These are phyloP conservation scores for Ormyrus rosae DNA, from an alignment of 2,888 invertebrate species.

Conservation along the genomic window DNA sequence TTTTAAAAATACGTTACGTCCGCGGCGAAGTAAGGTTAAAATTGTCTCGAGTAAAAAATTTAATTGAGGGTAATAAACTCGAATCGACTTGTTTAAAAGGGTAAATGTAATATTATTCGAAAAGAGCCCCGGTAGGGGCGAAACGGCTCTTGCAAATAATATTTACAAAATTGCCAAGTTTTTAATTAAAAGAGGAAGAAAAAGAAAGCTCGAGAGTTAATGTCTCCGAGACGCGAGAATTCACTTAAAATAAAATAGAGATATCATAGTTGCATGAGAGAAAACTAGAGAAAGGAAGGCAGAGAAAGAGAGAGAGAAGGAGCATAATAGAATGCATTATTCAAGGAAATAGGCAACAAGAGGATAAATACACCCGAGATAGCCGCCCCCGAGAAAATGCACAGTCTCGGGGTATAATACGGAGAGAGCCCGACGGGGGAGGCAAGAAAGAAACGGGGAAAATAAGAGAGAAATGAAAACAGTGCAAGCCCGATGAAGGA, in stretches of 20 bases:
- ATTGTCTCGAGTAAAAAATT: neutral
- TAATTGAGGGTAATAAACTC: neutral
- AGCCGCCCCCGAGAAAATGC: constrained; percentile 28
- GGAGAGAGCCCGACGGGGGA: neutral
- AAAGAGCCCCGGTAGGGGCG: no score
- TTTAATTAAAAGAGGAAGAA: no score
- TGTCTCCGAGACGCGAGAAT: constrained; percentile 1
- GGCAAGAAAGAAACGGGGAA: constrained; percentile 5
- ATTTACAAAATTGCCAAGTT: no score
- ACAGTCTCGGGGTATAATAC: constrained; percentile 27
- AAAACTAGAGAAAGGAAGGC: neutral
- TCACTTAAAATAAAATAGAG: constrained; percentile 6
- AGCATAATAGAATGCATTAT: constrained; percentile 56
- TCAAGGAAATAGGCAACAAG: constrained; percentile 54
- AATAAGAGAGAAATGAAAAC: constrained; percentile 35
- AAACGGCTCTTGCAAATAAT: no score
- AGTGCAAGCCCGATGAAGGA: constrained; percentile 24
- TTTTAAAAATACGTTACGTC: neutral
- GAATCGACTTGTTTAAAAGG: neutral
- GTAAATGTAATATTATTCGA: neutral
- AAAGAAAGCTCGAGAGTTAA: constrained; percentile 3
- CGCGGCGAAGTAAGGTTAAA: neutral
- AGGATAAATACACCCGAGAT: constrained; percentile 58
- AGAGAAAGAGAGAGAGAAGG: neutral
- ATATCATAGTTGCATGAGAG: constrained; percentile 8